Base-by-base conservation (phyloP, 2,888 invertebrate genomes). In the Malachius bipustulatus region DNA sequence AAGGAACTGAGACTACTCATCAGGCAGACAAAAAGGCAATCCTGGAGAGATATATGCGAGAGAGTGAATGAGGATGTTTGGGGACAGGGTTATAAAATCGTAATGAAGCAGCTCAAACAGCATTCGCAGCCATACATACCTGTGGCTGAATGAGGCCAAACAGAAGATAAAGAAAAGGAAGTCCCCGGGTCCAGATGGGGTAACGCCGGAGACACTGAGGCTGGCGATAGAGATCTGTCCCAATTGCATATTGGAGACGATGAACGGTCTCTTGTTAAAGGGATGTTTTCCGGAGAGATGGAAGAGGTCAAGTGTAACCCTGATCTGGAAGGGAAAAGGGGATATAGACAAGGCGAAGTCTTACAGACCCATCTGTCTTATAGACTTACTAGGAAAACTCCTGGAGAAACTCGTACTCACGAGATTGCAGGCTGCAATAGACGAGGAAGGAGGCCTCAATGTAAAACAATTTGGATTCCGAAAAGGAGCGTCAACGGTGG, bases 151-250 rank as follows among this genome's bases (percentile, higher is more conserved):
- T 9, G 19, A 12, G 4, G 47, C 41, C 1, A 31, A 28, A 3
- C n/a, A 4, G 3, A 30, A 30, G 3, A 35, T 47, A 4, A 40
- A 37, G 6, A 43, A 34, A 12, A 27, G 32, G 3, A 47, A 47
- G 31, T 47, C 47, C 1, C 44, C 47, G 4, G 47, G 45, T 4
- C 45, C 44, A 1, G 49, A 46, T 26, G 43, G 44, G 1, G 38
- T 50, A 2, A 39, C 45, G 11, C 11, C 39, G 6, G 47, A 48
- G 35, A 42, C 37, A 4, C n/a, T 49, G 3, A 47, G 42, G 26
- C 9, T 16, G 3, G 34, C 39, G n/a, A 37, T 34, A 3, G 13
- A 16, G 11, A 16, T 24, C 3, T 4, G 33, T 8, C 43, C 48
- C 8, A 10, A 36, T 1, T 9, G 37, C 9, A 4, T 48, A 2